Evolutionary conservation across 2,888 invertebrate genomes (phyloP).

Genomic region (Leucophenga montana): DNA sequence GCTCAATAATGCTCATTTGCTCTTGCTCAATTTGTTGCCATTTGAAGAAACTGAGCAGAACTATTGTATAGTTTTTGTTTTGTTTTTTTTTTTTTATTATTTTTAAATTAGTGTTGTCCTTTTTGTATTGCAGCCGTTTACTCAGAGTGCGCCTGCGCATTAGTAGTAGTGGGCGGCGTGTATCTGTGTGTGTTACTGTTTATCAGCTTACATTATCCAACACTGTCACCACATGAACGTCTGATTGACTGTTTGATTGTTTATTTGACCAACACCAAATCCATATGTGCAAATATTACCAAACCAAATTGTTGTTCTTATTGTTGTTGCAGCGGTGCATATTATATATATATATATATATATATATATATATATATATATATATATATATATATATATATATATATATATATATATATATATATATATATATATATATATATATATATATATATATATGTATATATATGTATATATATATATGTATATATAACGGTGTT

Average conservation of each 20-base stretch:
- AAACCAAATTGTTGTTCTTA: background rate
- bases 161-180: background rate
- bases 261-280: background rate
- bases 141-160: constrained; percentile 17
- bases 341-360: background rate
- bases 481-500: constrained; percentile 39
- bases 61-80: too few species aligned
- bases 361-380: constrained; percentile 1
- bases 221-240: background rate
- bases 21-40: too few species aligned
- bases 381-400: constrained; percentile 1
- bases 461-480: background rate
- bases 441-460: constrained; percentile 1
- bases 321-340: background rate
- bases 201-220: background rate
- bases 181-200: background rate
- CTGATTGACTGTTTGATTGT: too few species aligned
- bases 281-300: background rate
- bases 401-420: background rate
- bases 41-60: too few species aligned
- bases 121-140: background rate
- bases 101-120: too few species aligned
- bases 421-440: constrained; percentile 1
- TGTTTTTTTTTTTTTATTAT: too few species aligned
- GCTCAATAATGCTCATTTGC: too few species aligned